Evolutionary conservation across 2,113 vertebrate species (phyloP).

Genomic region (Struthio camelus): DNA sequence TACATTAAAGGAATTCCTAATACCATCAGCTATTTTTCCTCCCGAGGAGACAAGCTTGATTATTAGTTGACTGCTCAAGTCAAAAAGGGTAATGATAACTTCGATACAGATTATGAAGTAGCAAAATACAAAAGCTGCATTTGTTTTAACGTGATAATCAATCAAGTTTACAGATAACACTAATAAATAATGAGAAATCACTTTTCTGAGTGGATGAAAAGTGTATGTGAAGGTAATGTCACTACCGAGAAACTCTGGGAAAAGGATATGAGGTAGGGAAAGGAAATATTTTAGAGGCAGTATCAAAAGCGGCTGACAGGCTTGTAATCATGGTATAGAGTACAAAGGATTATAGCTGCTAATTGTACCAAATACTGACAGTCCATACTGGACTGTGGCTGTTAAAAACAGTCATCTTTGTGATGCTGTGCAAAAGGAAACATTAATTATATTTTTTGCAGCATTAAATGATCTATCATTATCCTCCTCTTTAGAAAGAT

Average conservation of each 20-base stretch:
- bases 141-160: background rate
- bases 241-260: background rate
- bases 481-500: background rate
- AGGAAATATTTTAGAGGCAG: background rate
- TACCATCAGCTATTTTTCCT: background rate
- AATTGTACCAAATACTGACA: background rate
- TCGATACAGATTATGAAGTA: background rate
- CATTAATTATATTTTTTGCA: background rate
- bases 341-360: background rate
- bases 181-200: background rate
- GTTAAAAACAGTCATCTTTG: background rate
- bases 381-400: background rate
- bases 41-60: background rate
- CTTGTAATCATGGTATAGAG: background rate
- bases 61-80: background rate
- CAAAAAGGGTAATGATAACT: background rate
- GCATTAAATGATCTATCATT: background rate
- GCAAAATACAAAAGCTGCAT: rapidly evolving
- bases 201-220: background rate
- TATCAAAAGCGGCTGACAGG: background rate
- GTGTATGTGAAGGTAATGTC: background rate
- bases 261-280: background rate
- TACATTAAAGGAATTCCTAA: background rate
- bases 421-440: background rate
- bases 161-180: background rate